A percentile compares a stretch with the other conserved stretches of the same genome.
phyloP scores from a whole-genome alignment of 2,113 vertebrate genomes.

The Hemibagrus wyckioides region DNA sequence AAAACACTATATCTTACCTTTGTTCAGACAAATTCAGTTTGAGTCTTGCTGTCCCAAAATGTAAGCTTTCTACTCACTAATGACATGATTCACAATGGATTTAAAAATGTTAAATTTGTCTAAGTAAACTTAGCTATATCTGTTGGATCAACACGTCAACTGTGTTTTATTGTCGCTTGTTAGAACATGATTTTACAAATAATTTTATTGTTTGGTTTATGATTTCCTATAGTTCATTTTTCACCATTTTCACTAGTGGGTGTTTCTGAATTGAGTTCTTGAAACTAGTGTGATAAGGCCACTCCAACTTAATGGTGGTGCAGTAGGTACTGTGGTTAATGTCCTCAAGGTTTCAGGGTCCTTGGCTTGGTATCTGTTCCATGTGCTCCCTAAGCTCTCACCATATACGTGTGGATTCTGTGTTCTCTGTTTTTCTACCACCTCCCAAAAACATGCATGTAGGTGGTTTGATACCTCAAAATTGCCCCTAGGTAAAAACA shows the following conservation, averaged over 20 bases:
- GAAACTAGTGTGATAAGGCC: not conserved
- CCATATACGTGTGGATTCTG: not conserved
- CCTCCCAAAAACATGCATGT: not conserved
- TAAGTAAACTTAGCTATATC: not conserved
- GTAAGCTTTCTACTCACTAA: not conserved
- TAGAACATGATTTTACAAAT: not conserved
- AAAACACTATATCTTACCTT: not conserved
- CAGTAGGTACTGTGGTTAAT: not conserved
- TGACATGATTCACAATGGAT: too few species aligned
- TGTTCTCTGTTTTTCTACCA: not conserved
- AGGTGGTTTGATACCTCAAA: not conserved
- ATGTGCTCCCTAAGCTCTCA: not conserved
- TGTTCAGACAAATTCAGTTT: not conserved
- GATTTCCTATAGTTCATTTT: not conserved
- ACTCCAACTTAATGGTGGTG: not conserved
- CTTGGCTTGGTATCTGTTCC: not conserved
- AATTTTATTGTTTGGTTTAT: not conserved
- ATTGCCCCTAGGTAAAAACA: not conserved
- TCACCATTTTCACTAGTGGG: not conserved
- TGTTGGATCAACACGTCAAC: not conserved
- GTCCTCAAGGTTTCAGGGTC: not conserved
- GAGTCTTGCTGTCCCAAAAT: not conserved
- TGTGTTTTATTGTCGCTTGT: not conserved
- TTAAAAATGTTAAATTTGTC: not conserved
- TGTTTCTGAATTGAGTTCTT: not conserved